Percentiles rank a stretch among this genome's conserved stretches.
phyloP scores from a whole-genome alignment of 2,888 invertebrate genomes.

The Heliconius ethilla region DNA sequence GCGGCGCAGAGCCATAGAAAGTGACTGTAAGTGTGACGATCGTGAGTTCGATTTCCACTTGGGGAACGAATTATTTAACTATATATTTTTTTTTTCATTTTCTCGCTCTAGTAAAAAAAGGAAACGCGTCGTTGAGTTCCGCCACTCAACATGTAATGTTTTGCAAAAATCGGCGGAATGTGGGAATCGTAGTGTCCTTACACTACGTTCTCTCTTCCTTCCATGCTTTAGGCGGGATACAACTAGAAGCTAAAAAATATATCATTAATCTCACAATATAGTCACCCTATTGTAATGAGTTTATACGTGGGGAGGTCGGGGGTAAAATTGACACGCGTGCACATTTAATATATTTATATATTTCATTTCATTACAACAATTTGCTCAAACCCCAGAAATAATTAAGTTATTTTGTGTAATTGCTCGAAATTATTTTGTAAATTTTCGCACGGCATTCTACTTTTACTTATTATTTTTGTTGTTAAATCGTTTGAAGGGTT shows the following conservation, averaged over 20 bases:
- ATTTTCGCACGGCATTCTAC: constrained; percentile 18
- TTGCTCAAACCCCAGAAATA: constrained; percentile 28
- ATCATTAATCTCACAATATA: background rate
- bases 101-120: too few relatives aligned
- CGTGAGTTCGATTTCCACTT: too few relatives aligned
- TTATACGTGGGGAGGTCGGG: constrained; percentile 24
- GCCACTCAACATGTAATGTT: too few relatives aligned
- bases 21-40: too few relatives aligned
- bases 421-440: constrained; percentile 25
- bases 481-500: background rate
- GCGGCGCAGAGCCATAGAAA: too few relatives aligned
- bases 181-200: too few relatives aligned
- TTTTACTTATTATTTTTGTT: constrained; percentile 3
- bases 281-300: constrained; percentile 20
- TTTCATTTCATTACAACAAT: constrained; percentile 28
- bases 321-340: constrained; percentile 35
- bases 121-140: too few relatives aligned
- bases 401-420: constrained; percentile 23
- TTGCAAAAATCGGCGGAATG: too few relatives aligned
- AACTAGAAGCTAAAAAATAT: background rate
- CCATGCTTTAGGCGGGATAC: too few relatives aligned
- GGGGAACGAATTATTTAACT: too few relatives aligned
- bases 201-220: too few relatives aligned
- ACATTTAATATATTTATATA: constrained; percentile 29
- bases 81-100: too few relatives aligned